Evolutionary conservation across 2,113 vertebrate species (phyloP), one percentile per base, ranked within the genome.

Genomic region (Cranoglanis bouderius): DNA sequence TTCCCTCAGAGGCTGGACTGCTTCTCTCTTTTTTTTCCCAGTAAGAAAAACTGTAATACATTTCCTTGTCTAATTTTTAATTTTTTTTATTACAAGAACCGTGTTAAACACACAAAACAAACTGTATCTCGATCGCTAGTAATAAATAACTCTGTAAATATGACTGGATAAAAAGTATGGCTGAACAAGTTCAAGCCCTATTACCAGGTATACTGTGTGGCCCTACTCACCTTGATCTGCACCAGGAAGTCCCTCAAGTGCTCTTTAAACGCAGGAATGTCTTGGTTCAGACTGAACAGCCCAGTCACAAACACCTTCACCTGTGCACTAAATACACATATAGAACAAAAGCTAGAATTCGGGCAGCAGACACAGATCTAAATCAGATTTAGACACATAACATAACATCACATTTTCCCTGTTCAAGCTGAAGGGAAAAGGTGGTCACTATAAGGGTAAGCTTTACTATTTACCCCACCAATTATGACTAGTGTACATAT

Each of bases 221-320:
- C 12, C 5, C 21, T 40, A 70, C 94, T 88, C 95, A 99, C 98
- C 97, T 99, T 99, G 92, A 99, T 99, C 92, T 99, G 98, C 77
- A 99, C 98, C 24, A 99, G 96, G 95, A 99, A 99, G 94, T 99
- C 98, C 94, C 98, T 95, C 91, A 99, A 95, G 90, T 99, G 98
- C 91, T 99, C 98, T 93, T 99, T 99, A 94, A 99, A 99, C 87
- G 98, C 98, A 93, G 98, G 97, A 95, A 99, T 99, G 96, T 99
- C 98, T 94, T 99, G 98, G 95, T 99, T 99, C 95, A 99, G 96
- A 93, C 98, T 99, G 97, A 99, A 99, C 92, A 99, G 96, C 74
- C 98, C 98, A 0, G 98, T 99, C 92, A 99, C 98, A 93, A 99
- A 99, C 93, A 99, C 97, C 94, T 99, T 99, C 83, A 99, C 98